Conservation (phyloP, 2,113 vertebrate species). For the Gymnorhina tibicen region DNA sequence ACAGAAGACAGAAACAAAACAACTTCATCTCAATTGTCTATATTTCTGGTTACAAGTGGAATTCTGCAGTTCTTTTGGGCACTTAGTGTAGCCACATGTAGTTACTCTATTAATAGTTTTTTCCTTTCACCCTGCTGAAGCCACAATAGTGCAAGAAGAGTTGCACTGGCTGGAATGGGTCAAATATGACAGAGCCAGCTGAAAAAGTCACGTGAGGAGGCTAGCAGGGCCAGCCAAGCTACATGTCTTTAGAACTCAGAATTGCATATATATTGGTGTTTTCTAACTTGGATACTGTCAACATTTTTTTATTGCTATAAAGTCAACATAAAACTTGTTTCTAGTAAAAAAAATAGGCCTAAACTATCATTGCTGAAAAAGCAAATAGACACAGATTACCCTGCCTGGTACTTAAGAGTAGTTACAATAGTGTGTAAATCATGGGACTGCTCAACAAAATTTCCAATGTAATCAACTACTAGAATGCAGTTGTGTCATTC, state of each 20-base stretch:
- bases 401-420: background rate
- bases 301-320: background rate
- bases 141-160: background rate
- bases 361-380: background rate
- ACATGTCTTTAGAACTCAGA: background rate
- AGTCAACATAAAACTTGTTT: background rate
- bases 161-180: background rate
- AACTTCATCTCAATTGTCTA: background rate
- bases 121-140: background rate
- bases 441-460: background rate
- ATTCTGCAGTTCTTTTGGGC: background rate
- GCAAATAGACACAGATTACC: background rate
- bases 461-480: background rate
- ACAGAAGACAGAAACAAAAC: background rate
- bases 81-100: background rate
- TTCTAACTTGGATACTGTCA: background rate
- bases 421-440: background rate
- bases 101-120: background rate
- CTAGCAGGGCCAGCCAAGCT: background rate
- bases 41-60: background rate
- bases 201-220: background rate
- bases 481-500: background rate
- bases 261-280: background rate
- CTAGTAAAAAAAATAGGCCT: background rate
- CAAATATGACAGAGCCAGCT: background rate